Conservation (phyloP, 2,888 invertebrate species). For the Drosophila gaucha region DNA sequence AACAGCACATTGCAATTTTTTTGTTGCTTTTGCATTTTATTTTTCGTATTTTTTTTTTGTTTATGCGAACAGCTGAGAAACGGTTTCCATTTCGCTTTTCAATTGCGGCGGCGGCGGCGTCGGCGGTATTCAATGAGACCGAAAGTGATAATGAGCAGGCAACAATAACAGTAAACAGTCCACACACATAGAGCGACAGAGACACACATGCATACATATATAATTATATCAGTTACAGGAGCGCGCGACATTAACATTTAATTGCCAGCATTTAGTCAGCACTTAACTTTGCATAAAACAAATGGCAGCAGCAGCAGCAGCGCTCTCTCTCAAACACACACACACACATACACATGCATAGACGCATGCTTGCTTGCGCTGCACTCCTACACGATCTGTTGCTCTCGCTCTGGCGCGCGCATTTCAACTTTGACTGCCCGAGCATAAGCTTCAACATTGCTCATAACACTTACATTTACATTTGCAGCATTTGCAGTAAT, state of each 20-base stretch:
- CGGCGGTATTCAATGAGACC: slow-evolving; percentile 60
- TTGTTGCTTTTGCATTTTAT: slow-evolving; percentile 20
- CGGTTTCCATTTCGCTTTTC: slow-evolving; percentile 66
- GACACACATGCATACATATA: slow-evolving; percentile 17
- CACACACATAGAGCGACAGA: slow-evolving; percentile 12
- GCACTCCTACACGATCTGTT: slow-evolving; percentile 33
- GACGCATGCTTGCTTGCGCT: not conserved
- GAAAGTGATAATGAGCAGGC: slow-evolving; percentile 67
- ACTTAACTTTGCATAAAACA: slow-evolving; percentile 79
- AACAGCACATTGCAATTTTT: slow-evolving; percentile 55
- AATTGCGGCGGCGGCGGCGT: slow-evolving; percentile 32
- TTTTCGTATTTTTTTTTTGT: slow-evolving; percentile 22
- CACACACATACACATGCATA: not conserved
- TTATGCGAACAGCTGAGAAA: slow-evolving; percentile 65
- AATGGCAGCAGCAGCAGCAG: slow-evolving; percentile 43
- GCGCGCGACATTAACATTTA: slow-evolving; percentile 74
- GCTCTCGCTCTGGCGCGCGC: slow-evolving; percentile 14
- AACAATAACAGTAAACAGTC: slow-evolving; percentile 41
- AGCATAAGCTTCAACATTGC: slow-evolving; percentile 30
- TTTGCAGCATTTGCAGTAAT: not conserved
- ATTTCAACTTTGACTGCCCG: slow-evolving; percentile 19
- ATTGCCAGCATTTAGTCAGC: slow-evolving; percentile 75
- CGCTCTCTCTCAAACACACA: slow-evolving; percentile 1
- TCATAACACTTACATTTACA: slow-evolving; percentile 6
- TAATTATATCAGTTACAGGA: slow-evolving; percentile 36